Percentiles rank a stretch among this genome's conserved stretches.
These are phyloP conservation scores for Acridotheres tristis DNA, from an alignment of 2,797 vertebrate species.

Conservation along the genomic window DNA sequence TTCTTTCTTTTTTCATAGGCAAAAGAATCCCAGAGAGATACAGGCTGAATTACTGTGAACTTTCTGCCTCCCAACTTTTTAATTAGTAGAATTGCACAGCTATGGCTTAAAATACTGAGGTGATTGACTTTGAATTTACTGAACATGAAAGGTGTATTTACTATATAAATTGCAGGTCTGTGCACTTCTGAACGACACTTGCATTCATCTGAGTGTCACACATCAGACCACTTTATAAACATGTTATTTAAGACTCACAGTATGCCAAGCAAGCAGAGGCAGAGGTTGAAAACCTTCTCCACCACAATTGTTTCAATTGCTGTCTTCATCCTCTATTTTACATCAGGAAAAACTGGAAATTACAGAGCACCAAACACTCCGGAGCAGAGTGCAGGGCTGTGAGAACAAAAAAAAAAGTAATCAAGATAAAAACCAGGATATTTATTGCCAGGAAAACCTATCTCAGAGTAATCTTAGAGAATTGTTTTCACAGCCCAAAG, in stretches of 20 bases:
- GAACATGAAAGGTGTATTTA: background rate
- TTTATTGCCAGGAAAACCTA: background rate
- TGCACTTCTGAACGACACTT: background rate
- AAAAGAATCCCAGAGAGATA: background rate
- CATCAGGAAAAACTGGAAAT: background rate
- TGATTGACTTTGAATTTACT: background rate
- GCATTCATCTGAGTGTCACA: background rate
- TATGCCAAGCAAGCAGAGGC: background rate
- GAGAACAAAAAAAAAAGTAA: background rate
- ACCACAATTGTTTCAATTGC: background rate
- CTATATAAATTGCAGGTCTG: background rate
- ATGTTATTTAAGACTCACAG: background rate
- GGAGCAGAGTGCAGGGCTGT: background rate
- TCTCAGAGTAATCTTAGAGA: background rate
- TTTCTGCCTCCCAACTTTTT: background rate
- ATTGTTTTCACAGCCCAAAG: background rate
- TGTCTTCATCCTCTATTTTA: background rate
- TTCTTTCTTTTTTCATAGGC: background rate
- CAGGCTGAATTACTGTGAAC: background rate
- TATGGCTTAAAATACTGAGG: background rate
- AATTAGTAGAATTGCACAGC: background rate
- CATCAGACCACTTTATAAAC: conserved; percentile 2
- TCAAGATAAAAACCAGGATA: background rate
- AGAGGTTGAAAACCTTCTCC: conserved; percentile 4
- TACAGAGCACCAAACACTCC: background rate